These are phyloP conservation scores for Eristalis tenax DNA, from an alignment of 2,888 invertebrate species.

Conservation along the genomic window DNA sequence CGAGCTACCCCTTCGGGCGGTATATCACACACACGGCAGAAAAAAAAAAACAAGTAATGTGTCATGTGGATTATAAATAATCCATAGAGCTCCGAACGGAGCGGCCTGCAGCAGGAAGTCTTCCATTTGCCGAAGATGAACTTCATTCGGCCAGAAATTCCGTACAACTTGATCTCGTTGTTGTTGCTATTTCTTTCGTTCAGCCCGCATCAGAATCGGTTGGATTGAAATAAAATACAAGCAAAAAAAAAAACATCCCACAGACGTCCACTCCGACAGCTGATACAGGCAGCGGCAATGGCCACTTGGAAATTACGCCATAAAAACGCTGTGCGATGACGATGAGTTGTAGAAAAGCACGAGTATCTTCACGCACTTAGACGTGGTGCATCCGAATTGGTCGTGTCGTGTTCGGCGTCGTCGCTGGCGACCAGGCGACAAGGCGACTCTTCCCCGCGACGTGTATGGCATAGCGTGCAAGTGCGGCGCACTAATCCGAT, in stretches of 20 bases:
- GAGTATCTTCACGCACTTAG: slow-evolving; percentile 50
- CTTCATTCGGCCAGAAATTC: background rate
- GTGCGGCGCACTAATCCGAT: background rate
- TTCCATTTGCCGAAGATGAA: slow-evolving; percentile 22
- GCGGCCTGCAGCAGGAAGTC: slow-evolving; percentile 26
- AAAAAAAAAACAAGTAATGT: slow-evolving; percentile 28
- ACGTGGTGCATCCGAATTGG: slow-evolving; percentile 2
- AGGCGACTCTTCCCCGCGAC: too few relatives aligned
- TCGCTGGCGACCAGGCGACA: background rate
- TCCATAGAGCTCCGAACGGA: slow-evolving; percentile 16
- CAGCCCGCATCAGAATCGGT: too few relatives aligned
- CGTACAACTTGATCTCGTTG: too few relatives aligned
- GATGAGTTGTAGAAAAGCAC: background rate
- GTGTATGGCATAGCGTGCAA: background rate
- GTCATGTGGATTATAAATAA: slow-evolving; percentile 58
- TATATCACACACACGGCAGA: slow-evolving; percentile 12
- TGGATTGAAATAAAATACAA: background rate
- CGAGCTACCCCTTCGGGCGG: background rate
- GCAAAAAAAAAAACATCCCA: background rate
- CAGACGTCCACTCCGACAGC: slow-evolving; percentile 43
- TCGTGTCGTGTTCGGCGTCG: too few relatives aligned
- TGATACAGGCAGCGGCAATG: slow-evolving; percentile 42
- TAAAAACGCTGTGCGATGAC: slow-evolving; percentile 33
- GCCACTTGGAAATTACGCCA: slow-evolving; percentile 51
- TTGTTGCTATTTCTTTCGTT: too few relatives aligned